A percentile compares a stretch with the other conserved stretches of the same genome.
Conservation (phyloP, 2,113 vertebrate genomes). For the Bubalus kerabau region DNA sequence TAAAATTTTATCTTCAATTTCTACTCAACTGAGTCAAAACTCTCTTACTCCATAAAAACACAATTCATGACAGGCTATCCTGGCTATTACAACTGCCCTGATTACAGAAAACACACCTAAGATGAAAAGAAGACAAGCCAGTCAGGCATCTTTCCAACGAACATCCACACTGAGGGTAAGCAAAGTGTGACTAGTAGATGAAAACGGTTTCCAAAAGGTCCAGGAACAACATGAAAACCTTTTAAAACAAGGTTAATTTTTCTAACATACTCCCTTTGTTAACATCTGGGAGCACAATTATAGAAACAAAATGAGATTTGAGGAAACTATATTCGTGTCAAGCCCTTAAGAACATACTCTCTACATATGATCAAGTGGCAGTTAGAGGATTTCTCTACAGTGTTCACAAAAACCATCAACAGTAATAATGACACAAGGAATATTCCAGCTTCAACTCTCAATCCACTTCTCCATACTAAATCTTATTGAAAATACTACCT, state of each 20-base stretch:
- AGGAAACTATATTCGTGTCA: neutral
- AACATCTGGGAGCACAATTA: neutral
- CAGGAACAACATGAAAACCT: neutral
- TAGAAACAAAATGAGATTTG: neutral
- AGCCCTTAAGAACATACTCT: neutral
- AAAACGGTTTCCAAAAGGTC: neutral
- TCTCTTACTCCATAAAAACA: neutral
- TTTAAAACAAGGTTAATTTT: neutral
- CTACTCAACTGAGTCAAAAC: neutral
- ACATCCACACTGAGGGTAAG: neutral
- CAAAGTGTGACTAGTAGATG: neutral
- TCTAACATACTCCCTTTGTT: neutral
- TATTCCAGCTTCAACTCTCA: neutral
- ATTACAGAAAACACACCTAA: neutral
- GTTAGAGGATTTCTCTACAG: neutral
- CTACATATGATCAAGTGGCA: neutral
- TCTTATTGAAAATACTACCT: neutral
- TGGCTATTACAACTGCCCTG: neutral
- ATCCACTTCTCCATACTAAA: neutral
- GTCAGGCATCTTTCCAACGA: neutral
- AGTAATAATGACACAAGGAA: neutral
- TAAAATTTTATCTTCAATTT: neutral
- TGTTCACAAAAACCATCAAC: neutral
- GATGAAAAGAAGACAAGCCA: neutral
- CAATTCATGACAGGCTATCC: neutral